A percentile compares a stretch with the other conserved stretches of the same genome.
Evolutionary conservation across 2,888 invertebrate species (phyloP).

Genomic region (Microctonus brassicae): DNA sequence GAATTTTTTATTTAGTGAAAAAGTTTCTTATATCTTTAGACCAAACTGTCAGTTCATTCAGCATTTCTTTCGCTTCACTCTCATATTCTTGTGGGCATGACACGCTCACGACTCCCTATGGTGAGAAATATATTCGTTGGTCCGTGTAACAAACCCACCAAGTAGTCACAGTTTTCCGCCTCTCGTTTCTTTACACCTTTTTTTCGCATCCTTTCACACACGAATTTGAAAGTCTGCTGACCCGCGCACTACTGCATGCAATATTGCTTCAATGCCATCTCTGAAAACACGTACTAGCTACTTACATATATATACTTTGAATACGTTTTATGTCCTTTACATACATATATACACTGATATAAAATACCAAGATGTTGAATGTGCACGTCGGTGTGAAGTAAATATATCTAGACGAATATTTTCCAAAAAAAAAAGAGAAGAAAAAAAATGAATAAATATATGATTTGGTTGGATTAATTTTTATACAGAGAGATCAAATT

Average conservation of each 20-base stretch:
- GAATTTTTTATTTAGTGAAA: constrained; percentile 64
- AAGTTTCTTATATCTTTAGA: constrained; percentile 56
- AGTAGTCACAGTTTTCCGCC: constrained; percentile 12
- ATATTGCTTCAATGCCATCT: constrained; percentile 20
- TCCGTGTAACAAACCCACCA: constrained; percentile 42
- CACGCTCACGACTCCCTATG: constrained; percentile 40
- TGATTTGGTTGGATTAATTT: too few relatives aligned
- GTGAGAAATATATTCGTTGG: constrained; percentile 54
- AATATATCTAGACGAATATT: constrained; percentile 6
- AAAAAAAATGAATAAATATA: too few relatives aligned
- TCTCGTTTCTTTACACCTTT: not conserved
- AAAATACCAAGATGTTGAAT: not conserved
- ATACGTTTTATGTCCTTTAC: too few relatives aligned
- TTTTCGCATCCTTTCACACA: constrained; percentile 9
- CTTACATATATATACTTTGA: not conserved
- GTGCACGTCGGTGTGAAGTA: not conserved
- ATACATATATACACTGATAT: not conserved
- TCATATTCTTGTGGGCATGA: constrained; percentile 39
- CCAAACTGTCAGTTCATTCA: constrained; percentile 46
- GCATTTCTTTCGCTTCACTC: constrained; percentile 38
- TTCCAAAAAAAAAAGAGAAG: too few relatives aligned
- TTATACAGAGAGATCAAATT: too few relatives aligned
- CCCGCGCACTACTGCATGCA: constrained; percentile 17
- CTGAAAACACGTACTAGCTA: not conserved
- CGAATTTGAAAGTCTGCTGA: constrained; percentile 23